phyloP scores from a whole-genome alignment of 2,888 invertebrate genomes.

The Kryphioiulus occultus region DNA sequence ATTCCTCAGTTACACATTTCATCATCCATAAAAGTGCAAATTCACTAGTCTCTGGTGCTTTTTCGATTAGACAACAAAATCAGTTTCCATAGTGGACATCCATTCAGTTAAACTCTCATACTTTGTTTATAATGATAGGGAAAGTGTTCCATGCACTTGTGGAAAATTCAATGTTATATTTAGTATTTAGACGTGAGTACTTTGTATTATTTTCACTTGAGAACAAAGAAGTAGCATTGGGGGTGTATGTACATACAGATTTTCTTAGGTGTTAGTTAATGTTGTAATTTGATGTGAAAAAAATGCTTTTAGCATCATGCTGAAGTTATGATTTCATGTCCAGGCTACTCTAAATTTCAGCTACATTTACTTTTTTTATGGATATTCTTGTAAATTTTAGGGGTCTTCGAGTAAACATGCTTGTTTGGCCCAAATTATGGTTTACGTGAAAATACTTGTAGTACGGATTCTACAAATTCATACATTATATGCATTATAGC shows the following conservation, averaged over 20 bases:
- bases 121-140: slow-evolving; percentile 5
- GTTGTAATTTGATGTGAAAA: not conserved
- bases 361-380: not conserved
- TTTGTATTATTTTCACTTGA: not conserved
- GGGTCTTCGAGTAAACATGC: not conserved
- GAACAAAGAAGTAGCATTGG: not conserved
- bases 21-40: not conserved
- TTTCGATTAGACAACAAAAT: not conserved
- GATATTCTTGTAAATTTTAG: no score
- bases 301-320: not conserved
- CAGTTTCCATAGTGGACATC: not conserved
- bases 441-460: not conserved
- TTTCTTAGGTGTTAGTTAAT: not conserved
- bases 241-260: not conserved
- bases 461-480: no score
- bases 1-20: not conserved
- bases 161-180: not conserved
- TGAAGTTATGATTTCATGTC: not conserved
- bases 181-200: not conserved
- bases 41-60: not conserved
- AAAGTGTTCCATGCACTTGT: not conserved
- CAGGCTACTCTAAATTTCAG: not conserved
- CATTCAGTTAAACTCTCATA: not conserved
- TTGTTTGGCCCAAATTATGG: not conserved
- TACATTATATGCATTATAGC: not conserved